phyloP scores from a whole-genome alignment of 2,113 vertebrate species.

The Cyprinodon variegatus region DNA sequence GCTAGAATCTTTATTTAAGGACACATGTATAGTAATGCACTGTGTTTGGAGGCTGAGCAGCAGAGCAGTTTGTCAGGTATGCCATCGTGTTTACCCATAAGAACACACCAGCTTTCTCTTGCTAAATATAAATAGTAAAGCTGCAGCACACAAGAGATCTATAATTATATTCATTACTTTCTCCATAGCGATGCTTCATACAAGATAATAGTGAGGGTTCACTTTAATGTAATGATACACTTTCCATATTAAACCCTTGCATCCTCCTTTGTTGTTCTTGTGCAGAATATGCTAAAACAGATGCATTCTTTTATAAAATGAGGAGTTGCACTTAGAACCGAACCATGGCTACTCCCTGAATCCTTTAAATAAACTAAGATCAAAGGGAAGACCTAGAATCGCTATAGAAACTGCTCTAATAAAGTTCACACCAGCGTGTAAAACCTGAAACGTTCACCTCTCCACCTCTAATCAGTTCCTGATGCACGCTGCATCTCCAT shows the following conservation, averaged over 20 bases:
- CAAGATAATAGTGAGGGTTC: too few species aligned
- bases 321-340: neutral
- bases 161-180: too few species aligned
- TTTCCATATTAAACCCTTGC: neutral
- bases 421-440: conserved; percentile 45
- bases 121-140: too few species aligned
- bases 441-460: conserved; percentile 45
- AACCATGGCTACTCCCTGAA: neutral
- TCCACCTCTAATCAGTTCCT: conserved; percentile 50
- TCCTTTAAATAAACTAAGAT: conserved; percentile 31
- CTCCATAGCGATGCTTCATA: too few species aligned
- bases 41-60: too few species aligned
- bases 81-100: too few species aligned
- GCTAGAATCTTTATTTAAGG: too few species aligned
- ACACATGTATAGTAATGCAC: too few species aligned
- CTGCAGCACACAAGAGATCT: too few species aligned
- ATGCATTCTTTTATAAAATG: neutral
- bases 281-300: conserved; percentile 19
- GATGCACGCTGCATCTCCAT: conserved; percentile 21
- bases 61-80: too few species aligned
- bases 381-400: conserved; percentile 31
- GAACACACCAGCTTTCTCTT: too few species aligned
- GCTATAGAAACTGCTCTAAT: conserved; percentile 20
- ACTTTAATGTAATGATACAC: too few species aligned
- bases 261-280: conserved; percentile 5